A percentile compares a stretch with the other conserved stretches of the same genome.
Conservation (phyloP, 2,797 vertebrate species). For the Gymnoscopelus braueri region DNA sequence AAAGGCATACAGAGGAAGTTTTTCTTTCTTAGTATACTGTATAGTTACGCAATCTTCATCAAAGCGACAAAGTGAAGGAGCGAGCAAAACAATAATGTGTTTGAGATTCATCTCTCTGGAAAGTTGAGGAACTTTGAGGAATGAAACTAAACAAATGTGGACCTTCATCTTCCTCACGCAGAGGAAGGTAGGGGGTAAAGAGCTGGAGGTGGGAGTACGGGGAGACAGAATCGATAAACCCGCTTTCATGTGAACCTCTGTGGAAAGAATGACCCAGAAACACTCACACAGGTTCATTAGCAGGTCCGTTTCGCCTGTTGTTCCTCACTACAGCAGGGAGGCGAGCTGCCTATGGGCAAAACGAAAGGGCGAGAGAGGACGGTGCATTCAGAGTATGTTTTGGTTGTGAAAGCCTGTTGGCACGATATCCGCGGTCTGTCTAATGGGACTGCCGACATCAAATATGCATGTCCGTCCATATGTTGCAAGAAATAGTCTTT, state of each 20-base stretch:
- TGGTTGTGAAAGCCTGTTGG: slow-evolving; percentile 36
- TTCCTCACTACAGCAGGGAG: slow-evolving; percentile 40
- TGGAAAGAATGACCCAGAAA: slow-evolving; percentile 65
- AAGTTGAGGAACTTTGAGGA: neutral
- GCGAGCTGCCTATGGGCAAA: slow-evolving; percentile 62
- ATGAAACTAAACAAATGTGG: slow-evolving; percentile 57
- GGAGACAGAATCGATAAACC: slow-evolving; percentile 77
- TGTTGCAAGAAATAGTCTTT: slow-evolving; percentile 53
- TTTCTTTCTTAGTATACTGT: too few relatives aligned
- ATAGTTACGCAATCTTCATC: slow-evolving; percentile 14
- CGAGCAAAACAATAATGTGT: slow-evolving; percentile 11
- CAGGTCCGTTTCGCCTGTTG: slow-evolving; percentile 28
- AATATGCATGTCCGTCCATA: slow-evolving; percentile 79
- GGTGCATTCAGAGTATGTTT: slow-evolving; percentile 41
- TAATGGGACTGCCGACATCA: slow-evolving; percentile 63
- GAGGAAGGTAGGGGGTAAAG: slow-evolving; percentile 37
- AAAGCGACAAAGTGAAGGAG: slow-evolving; percentile 6
- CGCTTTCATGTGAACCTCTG: slow-evolving; percentile 75
- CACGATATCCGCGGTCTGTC: slow-evolving; percentile 34
- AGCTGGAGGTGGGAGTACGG: slow-evolving; percentile 40
- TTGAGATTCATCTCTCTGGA: slow-evolving; percentile 40
- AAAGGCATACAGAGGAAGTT: too few relatives aligned
- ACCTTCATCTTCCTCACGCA: slow-evolving; percentile 29
- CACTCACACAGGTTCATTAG: slow-evolving; percentile 66
- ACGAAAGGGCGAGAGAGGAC: slow-evolving; percentile 52